phyloP scores from a whole-genome alignment of 2,113 vertebrate genomes.

The Diphyllodes magnificus region DNA sequence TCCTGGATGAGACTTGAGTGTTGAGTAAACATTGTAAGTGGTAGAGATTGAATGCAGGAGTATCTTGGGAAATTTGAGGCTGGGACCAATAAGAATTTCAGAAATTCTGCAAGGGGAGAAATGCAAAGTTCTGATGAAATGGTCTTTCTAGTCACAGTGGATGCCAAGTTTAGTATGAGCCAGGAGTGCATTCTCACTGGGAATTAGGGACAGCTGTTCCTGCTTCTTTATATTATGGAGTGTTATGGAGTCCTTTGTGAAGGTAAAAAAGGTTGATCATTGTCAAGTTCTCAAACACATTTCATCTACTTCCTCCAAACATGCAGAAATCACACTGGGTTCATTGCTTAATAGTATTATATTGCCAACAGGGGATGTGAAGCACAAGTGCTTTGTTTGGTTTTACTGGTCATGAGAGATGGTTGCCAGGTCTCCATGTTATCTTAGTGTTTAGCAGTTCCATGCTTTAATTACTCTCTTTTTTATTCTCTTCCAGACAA shows the following conservation, averaged over 20 bases:
- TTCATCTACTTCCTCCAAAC: background rate
- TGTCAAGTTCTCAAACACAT: background rate
- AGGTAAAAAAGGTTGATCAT: background rate
- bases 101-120: background rate
- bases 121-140: background rate
- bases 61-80: background rate
- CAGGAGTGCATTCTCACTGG: background rate
- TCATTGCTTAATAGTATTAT: background rate
- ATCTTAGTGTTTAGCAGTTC: background rate
- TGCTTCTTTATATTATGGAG: background rate
- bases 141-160: background rate
- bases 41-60: background rate
- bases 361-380: background rate
- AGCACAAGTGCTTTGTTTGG: background rate
- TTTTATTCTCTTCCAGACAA: background rate
- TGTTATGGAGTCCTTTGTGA: background rate
- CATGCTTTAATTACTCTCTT: background rate
- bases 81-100: background rate
- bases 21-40: background rate
- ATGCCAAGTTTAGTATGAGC: background rate
- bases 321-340: background rate
- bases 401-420: background rate
- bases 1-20: background rate
- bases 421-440: background rate
- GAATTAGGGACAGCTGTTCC: background rate